Evolutionary conservation across 2,797 vertebrate genomes (phyloP).

Genomic region (Smutsia temminckii): DNA sequence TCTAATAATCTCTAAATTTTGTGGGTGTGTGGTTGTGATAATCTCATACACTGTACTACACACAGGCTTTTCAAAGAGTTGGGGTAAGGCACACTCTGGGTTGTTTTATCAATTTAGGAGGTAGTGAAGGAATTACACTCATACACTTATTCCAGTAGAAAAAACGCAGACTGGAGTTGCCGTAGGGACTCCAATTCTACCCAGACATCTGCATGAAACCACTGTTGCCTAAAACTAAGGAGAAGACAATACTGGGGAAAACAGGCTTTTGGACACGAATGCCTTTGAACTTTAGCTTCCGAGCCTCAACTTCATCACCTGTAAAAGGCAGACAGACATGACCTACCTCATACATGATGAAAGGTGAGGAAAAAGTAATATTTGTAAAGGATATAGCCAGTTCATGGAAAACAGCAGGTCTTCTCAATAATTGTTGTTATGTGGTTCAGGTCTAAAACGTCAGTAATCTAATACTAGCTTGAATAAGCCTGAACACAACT

Average conservation of each 20-base stretch:
- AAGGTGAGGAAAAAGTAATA: neutral
- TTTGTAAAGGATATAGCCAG: neutral
- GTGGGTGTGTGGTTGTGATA: neutral
- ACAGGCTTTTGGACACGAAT: neutral
- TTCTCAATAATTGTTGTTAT: neutral
- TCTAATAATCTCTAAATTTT: slow-evolving; percentile 15
- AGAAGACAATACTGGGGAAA: neutral
- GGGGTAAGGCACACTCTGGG: neutral
- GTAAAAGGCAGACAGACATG: neutral
- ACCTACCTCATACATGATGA: neutral
- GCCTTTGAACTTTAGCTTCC: neutral
- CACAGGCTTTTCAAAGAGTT: neutral
- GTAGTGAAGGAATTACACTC: neutral
- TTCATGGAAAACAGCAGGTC: neutral
- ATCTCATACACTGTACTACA: neutral
- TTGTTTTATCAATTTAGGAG: neutral
- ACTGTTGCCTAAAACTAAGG: neutral
- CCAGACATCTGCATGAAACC: neutral
- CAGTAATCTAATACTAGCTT: neutral
- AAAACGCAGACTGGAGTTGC: neutral
- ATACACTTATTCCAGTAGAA: neutral
- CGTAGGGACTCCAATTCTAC: neutral
- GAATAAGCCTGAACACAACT: neutral
- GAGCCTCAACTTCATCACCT: neutral
- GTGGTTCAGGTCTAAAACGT: neutral